Percentiles rank a stretch among this genome's conserved stretches.
Evolutionary conservation across 2,797 vertebrate species (phyloP).

Genomic region (Eulemur rubriventer): DNA sequence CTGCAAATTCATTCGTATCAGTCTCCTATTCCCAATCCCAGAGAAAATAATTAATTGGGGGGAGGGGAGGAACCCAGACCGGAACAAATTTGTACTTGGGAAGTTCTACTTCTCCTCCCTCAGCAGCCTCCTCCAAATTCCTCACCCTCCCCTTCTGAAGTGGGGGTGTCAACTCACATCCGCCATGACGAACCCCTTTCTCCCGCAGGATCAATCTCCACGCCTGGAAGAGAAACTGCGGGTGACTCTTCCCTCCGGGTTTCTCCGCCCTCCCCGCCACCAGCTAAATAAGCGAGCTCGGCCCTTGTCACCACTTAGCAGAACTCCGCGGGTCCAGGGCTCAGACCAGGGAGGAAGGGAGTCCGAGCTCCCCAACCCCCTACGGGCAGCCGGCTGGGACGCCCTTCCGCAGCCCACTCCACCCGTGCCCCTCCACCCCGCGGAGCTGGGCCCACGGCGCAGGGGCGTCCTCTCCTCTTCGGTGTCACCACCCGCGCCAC

Average conservation of each 20-base stretch:
- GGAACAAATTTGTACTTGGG: neutral
- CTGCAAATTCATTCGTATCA: neutral
- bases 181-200: conserved; percentile 71
- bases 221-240: conserved; percentile 72
- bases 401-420: neutral
- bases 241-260: neutral
- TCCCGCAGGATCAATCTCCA: conserved; percentile 47
- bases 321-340: neutral
- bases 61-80: neutral
- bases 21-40: neutral
- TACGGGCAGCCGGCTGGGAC: accelerated
- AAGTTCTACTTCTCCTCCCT: neutral
- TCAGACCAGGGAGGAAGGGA: accelerated
- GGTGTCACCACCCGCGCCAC: neutral
- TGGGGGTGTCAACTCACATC: conserved; percentile 60
- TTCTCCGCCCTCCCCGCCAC: neutral
- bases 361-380: neutral
- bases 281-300: neutral
- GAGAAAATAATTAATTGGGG: neutral
- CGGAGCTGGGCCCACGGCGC: neutral
- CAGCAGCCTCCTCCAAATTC: neutral
- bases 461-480: neutral
- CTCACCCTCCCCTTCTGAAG: neutral
- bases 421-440: conserved; percentile 2
- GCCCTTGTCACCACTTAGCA: neutral